phyloP scores from a whole-genome alignment of 2,888 invertebrate genomes.

The Eucera pruinosa region DNA sequence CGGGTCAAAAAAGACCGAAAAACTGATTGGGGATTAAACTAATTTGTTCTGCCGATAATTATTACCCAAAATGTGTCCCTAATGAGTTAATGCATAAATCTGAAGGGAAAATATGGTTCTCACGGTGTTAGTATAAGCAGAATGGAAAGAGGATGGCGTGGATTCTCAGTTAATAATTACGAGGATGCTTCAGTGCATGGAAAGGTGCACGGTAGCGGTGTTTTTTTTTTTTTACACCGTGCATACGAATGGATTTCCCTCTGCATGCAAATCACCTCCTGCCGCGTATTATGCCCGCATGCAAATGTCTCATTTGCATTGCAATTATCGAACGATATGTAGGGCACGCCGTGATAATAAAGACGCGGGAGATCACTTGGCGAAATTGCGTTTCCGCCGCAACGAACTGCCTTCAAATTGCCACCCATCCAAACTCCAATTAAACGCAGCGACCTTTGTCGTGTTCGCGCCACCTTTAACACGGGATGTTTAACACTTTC shows the following conservation, averaged over 20 bases:
- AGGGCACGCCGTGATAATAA: slow-evolving; percentile 42
- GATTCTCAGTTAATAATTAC: slow-evolving; percentile 12
- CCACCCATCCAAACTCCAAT: slow-evolving; percentile 24
- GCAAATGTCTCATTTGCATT: slow-evolving; percentile 50
- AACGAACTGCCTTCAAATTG: not conserved
- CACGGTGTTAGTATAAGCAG: no score
- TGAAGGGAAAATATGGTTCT: no score
- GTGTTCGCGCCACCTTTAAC: not conserved
- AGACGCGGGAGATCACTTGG: slow-evolving; percentile 33
- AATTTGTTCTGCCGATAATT: no score
- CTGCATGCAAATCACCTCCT: slow-evolving; percentile 40
- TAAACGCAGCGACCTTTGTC: slow-evolving; percentile 14
- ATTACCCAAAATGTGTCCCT: no score
- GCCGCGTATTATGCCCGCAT: slow-evolving; percentile 44
- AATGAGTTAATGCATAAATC: no score
- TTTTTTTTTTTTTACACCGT: slow-evolving; percentile 25
- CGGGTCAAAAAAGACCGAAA: no score
- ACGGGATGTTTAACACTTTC: not conserved
- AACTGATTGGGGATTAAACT: no score
- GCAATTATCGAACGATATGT: slow-evolving; percentile 47
- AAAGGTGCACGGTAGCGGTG: not conserved
- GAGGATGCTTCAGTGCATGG: not conserved
- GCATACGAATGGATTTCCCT: slow-evolving; percentile 39
- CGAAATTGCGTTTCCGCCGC: slow-evolving; percentile 32
- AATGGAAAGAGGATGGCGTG: not conserved